Evolutionary conservation across 2,113 vertebrate genomes (phyloP), one percentile per base, ranked within the genome.

Genomic region (Sinosuthora webbiana): DNA sequence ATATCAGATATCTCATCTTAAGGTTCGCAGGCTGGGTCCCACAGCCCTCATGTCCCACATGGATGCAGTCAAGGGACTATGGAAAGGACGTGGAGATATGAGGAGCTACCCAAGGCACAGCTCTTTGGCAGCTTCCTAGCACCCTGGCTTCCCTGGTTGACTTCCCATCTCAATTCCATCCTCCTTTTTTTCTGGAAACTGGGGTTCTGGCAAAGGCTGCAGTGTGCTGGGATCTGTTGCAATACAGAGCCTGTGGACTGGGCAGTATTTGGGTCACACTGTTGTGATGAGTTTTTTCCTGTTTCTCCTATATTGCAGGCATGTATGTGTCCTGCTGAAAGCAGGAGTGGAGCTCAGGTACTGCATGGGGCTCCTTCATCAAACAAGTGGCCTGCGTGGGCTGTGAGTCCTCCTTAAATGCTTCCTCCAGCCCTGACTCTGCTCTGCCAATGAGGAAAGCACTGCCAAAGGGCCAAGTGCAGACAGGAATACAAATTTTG

Each of bases 351-450:
- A 60, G 30, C 30, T 24, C 59, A 44, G 7, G 10, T 35, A 10
- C 24, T 13, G 5, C 28, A 5, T 15, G 12, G 21, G 19, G 8
- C 23, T 39, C 28, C 4, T 3, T 44, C 37, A 11, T 21, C 52
- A 49, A 53, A 49, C 24, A 0, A 27, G 11, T 25, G 47, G 4
- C 14, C 71, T 44, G 10, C 30, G 9, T 0, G 0, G 47, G 31
- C 35, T 83, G 9, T 27, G 22, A 35, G 12, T 69, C 33, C 35
- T 87, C 53, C 53, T 47, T 35, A 73, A 87, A 52, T 2, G 1
- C 10, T 27, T 64, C 19, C 27, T 78, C 23, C 33, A 16, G 45
- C 17, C 55, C 30, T 56, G 84, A 35, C 5, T 31, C 35, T 68
- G 84, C 52, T 30, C 13, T 73, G 35, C 7, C 47, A 44, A n/a